Evolutionary conservation across 2,113 vertebrate species (phyloP).

Genomic region (Pangasianodon gigas): DNA sequence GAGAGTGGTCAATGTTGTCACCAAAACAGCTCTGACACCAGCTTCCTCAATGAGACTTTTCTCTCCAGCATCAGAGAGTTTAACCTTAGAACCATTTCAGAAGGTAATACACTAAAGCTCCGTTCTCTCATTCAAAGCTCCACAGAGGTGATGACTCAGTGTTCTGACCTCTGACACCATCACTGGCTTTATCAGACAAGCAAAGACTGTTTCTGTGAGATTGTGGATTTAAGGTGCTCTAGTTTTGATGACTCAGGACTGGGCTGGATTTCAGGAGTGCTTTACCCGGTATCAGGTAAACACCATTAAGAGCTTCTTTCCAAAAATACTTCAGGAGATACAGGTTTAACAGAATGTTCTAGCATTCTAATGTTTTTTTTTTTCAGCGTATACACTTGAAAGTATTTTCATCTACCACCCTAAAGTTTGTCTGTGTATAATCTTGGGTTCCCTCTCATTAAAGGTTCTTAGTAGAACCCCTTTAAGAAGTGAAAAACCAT

Average conservation of each 20-base stretch:
- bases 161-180: slow-evolving; percentile 5
- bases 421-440: not conserved
- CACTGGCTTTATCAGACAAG: slow-evolving; percentile 3
- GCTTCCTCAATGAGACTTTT: not conserved
- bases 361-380: not conserved
- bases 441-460: not conserved
- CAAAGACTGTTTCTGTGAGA: not conserved
- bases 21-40: not conserved
- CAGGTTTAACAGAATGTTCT: not conserved
- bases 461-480: not conserved
- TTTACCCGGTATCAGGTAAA: not conserved
- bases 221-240: slow-evolving; percentile 41
- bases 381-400: not conserved
- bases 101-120: not conserved
- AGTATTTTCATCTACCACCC: not conserved
- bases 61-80: not conserved
- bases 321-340: not conserved
- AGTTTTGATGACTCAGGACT: slow-evolving; percentile 15
- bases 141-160: not conserved
- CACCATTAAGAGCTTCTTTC: not conserved
- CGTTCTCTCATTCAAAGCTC: not conserved
- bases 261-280: slow-evolving; percentile 22
- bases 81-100: not conserved
- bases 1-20: not conserved
- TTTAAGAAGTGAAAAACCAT: not conserved